A percentile compares a stretch with the other conserved stretches of the same genome.
Conservation (phyloP, 1,140 invertebrate genomes). For the Bombus superbus region DNA sequence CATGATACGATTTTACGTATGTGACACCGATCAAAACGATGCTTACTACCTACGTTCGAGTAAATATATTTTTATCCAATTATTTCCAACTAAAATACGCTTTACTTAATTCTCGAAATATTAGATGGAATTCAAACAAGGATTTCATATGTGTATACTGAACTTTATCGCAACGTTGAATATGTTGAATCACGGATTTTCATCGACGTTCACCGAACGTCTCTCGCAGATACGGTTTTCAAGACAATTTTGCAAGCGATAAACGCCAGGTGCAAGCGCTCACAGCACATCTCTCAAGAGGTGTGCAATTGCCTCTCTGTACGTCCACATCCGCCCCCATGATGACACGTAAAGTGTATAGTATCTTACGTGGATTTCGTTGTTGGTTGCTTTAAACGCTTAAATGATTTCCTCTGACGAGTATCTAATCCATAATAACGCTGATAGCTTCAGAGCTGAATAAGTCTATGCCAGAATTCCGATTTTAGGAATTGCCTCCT, state of each 20-base stretch:
- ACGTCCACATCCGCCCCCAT: neutral
- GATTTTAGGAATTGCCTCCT: neutral
- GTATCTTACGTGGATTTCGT: neutral
- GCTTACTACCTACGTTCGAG: too few species aligned
- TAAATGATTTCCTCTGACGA: neutral
- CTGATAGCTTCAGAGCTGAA: neutral
- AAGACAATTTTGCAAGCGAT: constrained; percentile 1
- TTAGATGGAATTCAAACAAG: neutral
- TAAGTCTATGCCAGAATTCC: neutral
- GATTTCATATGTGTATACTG: too few species aligned
- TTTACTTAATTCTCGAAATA: neutral
- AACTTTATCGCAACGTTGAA: neutral
- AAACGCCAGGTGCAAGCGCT: neutral
- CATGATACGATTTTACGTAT: too few species aligned
- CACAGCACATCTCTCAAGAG: neutral
- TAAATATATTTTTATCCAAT: too few species aligned
- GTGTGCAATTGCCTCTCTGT: neutral
- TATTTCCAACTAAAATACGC: too few species aligned
- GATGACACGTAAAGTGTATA: neutral
- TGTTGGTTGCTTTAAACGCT: neutral
- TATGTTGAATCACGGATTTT: neutral
- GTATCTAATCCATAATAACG: neutral
- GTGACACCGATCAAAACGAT: too few species aligned
- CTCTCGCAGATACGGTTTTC: neutral
- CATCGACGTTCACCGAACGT: neutral